Evolutionary conservation across 2,113 vertebrate species (phyloP).

Genomic region (Vicugna pacos): DNA sequence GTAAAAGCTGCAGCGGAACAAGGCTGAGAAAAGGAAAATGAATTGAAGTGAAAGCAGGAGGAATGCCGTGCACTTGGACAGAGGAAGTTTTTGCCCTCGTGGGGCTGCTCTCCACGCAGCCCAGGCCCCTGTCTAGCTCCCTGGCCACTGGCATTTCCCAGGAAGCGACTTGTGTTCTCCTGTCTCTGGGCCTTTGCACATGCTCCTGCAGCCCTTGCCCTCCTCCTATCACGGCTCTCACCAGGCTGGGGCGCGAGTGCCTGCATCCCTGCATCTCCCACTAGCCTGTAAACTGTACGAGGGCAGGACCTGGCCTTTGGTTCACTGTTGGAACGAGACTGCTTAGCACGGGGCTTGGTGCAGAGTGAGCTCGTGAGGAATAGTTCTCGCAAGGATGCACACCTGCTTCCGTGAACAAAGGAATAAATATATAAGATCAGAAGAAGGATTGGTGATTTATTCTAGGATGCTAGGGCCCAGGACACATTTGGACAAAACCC

Average conservation of each 20-base stretch:
- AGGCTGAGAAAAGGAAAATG: neutral
- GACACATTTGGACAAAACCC: neutral
- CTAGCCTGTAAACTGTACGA: neutral
- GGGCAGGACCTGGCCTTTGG: neutral
- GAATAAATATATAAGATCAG: neutral
- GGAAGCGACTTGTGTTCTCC: neutral
- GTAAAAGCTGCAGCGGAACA: neutral
- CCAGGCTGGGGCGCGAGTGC: neutral
- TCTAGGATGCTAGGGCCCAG: neutral
- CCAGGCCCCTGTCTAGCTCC: neutral
- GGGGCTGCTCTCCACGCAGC: fast-evolving
- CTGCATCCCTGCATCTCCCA: neutral
- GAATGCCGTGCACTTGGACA: fast-evolving
- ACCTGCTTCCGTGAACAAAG: neutral
- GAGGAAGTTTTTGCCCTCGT: no score
- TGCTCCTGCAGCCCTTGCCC: neutral
- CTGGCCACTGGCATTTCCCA: neutral
- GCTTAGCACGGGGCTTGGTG: neutral
- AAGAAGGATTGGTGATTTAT: neutral
- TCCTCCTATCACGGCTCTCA: fast-evolving
- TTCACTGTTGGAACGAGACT: neutral
- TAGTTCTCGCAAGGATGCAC: neutral
- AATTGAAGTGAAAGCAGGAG: neutral
- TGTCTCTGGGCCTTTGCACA: neutral
- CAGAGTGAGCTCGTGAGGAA: neutral